Evolutionary conservation across 2,888 invertebrate species (phyloP), one percentile per base, ranked within the genome.

Genomic region (Tridacna gigas): DNA sequence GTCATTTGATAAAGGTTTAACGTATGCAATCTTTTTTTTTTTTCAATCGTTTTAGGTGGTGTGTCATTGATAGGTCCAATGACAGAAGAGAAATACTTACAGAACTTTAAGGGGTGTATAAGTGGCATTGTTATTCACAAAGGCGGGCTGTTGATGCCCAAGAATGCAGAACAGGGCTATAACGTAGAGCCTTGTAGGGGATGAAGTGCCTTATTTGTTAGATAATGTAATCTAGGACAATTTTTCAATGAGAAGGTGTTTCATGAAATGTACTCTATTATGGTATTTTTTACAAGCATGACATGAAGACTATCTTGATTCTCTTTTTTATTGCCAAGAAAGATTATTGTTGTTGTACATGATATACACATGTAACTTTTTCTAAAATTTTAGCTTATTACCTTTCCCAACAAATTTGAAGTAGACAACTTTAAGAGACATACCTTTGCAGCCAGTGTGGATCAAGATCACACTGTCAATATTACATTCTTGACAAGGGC

Each of bases 81-180:
- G 91, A 93, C 93, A 51, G 91, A 86, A 25, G 84, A 83, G 4
- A 77, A 83, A 79, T 91, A 89, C 82, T 84, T 79, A 15, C 65
- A 89, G 26, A 93, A 92, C 86, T 92, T 91, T 80, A 86, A 80
- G n/a, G 93, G 93, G 47, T 93, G 93, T 88, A 89, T 93, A 80
- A 83, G 81, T 45, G 83, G 91, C 82, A 83, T 93, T 67, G 80
- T 80, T 25, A 83, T 93, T 47, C 89, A 90, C 71, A 87, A 90
- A 51, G 88, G 88, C 78, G 90, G 88, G 3, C 86, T 89, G 26
- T 51, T 92, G 25, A 76, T 88, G 63, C 83, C 87, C 11, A 73
- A 75, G 11, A 88, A 91, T 47, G 90, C 91, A 15, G 74, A 90
- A 1, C 79, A 89, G 22, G 93, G 93, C 18, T 89, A 82, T 74